Conservation (phyloP, 37 sponge, comb jelly and placozoan genomes). For the Agelas oroides region DNA sequence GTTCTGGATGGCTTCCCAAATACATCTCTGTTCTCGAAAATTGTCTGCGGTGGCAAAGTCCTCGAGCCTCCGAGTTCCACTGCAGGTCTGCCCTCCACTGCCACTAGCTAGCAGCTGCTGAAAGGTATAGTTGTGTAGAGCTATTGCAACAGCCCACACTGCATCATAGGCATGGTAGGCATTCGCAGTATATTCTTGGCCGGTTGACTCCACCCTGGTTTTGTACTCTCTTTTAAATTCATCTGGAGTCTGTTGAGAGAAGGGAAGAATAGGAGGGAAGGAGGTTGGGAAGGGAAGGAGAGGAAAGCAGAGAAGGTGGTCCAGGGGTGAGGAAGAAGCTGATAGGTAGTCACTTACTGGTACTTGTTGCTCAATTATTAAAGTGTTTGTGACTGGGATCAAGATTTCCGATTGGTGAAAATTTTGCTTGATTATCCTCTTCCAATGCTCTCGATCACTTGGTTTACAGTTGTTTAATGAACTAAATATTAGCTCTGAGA, state of each 20-base stretch:
- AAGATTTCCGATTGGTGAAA: too few species aligned
- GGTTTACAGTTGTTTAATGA: too few species aligned
- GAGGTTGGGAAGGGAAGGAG: background rate
- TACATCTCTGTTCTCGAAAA: background rate
- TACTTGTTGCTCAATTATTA: too few species aligned
- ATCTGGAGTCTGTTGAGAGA: background rate
- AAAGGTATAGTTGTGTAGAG: constrained; percentile 6
- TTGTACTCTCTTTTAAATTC: too few species aligned
- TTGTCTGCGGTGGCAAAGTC: background rate
- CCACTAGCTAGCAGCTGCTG: background rate
- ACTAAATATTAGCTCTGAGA: too few species aligned
- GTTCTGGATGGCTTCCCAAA: background rate
- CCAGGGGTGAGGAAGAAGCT: background rate
- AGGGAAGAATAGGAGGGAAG: background rate
- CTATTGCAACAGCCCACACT: constrained; percentile 24
- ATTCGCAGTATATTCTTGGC: background rate
- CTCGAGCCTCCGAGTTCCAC: background rate
- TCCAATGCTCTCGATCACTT: too few species aligned
- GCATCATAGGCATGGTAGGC: constrained; percentile 34
- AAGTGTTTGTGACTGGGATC: too few species aligned
- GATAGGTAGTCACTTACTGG: too few species aligned
- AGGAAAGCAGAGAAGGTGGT: background rate
- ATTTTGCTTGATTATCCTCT: too few species aligned
- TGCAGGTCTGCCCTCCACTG: background rate
- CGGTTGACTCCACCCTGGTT: background rate